Evolutionary conservation across 1,140 invertebrate genomes (phyloP).

Genomic region (Musca domestica): DNA sequence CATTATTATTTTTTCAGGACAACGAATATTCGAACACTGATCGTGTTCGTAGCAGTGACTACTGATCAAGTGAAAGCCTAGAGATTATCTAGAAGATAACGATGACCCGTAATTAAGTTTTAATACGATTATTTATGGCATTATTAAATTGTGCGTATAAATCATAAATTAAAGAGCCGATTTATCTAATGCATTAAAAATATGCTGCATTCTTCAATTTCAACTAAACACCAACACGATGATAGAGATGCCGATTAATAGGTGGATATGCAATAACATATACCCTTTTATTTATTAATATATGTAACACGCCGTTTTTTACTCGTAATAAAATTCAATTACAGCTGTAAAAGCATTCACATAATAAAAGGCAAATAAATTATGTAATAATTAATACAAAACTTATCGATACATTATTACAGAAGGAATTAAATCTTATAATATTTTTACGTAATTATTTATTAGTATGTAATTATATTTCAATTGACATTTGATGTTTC

Average conservation of each 20-base stretch:
- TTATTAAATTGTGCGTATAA: too few species aligned
- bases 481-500: slow-evolving; percentile 3
- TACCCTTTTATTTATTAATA: background rate
- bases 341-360: background rate
- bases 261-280: too few species aligned
- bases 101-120: too few species aligned
- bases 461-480: slow-evolving; percentile 47
- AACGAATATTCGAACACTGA: slow-evolving; percentile 36
- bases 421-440: slow-evolving; percentile 33
- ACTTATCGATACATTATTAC: slow-evolving; percentile 3
- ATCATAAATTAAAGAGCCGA: too few species aligned
- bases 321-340: slow-evolving; percentile 12
- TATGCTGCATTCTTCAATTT: too few species aligned
- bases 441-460: slow-evolving; percentile 50
- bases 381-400: slow-evolving; percentile 1
- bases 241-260: too few species aligned
- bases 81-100: slow-evolving; percentile 30
- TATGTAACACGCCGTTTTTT: slow-evolving; percentile 12
- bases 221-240: too few species aligned
- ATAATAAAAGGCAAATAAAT: slow-evolving; percentile 7
- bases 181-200: too few species aligned
- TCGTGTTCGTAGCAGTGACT: slow-evolving; percentile 45
- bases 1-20: slow-evolving; percentile 39
- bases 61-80: slow-evolving; percentile 26
- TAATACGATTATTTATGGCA: too few species aligned